These are phyloP conservation scores for Schrankia costaestrigalis DNA, from an alignment of 2,888 invertebrate species.

Conservation along the genomic window DNA sequence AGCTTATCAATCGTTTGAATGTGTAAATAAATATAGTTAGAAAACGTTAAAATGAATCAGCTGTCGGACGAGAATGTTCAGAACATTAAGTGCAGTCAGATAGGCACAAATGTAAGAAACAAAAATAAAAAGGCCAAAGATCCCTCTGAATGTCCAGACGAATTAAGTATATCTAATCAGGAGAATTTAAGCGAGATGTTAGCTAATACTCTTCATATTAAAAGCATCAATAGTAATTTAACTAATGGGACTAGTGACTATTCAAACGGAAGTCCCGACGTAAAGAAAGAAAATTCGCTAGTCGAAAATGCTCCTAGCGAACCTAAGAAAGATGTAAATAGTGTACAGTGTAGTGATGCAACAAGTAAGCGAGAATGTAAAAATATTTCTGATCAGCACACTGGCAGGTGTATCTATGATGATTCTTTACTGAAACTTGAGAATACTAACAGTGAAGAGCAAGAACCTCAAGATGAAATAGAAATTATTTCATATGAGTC, in stretches of 20 bases:
- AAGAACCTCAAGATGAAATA: conserved; percentile 56
- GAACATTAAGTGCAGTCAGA: conserved; percentile 68
- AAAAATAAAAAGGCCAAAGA: conserved; percentile 78
- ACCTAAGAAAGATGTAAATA: conserved; percentile 59
- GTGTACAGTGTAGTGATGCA: conserved; percentile 62
- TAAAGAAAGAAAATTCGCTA: conserved; percentile 40
- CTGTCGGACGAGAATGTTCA: conserved; percentile 63
- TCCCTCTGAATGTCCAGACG: conserved; percentile 60
- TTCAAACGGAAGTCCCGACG: conserved; percentile 50
- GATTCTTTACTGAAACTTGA: conserved; percentile 46
- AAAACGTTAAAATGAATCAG: conserved; percentile 67
- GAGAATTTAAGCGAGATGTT: conserved; percentile 63
- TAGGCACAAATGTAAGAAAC: conserved; percentile 63
- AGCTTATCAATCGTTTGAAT: conserved; percentile 62
- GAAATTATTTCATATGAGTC: conserved; percentile 88
- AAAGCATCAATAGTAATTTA: conserved; percentile 67
- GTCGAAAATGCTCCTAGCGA: conserved; percentile 47
- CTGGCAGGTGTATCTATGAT: conserved; percentile 42
- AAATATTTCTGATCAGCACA: conserved; percentile 34
- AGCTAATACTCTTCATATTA: conserved; percentile 69
- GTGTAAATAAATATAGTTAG: conserved; percentile 71
- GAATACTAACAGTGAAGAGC: conserved; percentile 42
- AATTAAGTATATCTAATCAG: conserved; percentile 59
- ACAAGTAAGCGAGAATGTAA: conserved; percentile 36
- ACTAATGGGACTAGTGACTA: conserved; percentile 73